Percentiles rank a stretch among this genome's conserved stretches.
Evolutionary conservation across 2,797 vertebrate genomes (phyloP).

Genomic region (Leptoclinus maculatus): DNA sequence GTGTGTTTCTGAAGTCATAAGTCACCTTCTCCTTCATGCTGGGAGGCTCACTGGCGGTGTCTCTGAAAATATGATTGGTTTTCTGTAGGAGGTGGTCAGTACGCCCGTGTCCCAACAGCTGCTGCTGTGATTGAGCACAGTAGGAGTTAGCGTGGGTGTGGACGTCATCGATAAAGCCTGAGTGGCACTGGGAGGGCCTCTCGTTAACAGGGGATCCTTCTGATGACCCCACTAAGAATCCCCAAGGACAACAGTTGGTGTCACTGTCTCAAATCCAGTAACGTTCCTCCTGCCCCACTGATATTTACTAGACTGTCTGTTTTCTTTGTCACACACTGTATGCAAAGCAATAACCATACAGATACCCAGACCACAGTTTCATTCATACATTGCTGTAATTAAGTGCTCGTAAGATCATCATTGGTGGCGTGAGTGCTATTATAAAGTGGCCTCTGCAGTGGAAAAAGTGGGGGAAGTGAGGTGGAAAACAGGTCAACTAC

Average conservation of each 20-base stretch:
- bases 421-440: not conserved
- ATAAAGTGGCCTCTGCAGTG: conserved; percentile 25
- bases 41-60: conserved; percentile 40
- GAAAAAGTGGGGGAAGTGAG: conserved; percentile 32
- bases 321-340: not conserved
- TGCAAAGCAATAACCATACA: not conserved
- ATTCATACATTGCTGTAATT: conserved; percentile 7
- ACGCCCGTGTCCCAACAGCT: conserved; percentile 58
- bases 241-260: conserved; percentile 28
- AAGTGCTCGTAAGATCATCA: not conserved
- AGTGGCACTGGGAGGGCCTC: conserved; percentile 35
- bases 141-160: conserved; percentile 59
- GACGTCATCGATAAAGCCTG: conserved; percentile 55
- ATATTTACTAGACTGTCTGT: conserved; percentile 1
- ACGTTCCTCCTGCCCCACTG: not conserved
- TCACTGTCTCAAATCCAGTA: conserved; percentile 14
- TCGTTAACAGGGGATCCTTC: conserved; percentile 51
- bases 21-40: conserved; percentile 61
- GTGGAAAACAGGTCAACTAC: conserved; percentile 60
- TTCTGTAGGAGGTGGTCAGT: conserved; percentile 68
- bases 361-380: conserved; percentile 1
- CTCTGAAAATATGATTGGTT: conserved; percentile 76
- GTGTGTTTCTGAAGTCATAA: conserved; percentile 52
- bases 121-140: conserved; percentile 69
- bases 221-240: conserved; percentile 19